Percentiles rank a stretch among this genome's conserved stretches.
These are phyloP conservation scores for Pterostichus niger DNA, from an alignment of 2,888 invertebrate species.

Conservation along the genomic window DNA sequence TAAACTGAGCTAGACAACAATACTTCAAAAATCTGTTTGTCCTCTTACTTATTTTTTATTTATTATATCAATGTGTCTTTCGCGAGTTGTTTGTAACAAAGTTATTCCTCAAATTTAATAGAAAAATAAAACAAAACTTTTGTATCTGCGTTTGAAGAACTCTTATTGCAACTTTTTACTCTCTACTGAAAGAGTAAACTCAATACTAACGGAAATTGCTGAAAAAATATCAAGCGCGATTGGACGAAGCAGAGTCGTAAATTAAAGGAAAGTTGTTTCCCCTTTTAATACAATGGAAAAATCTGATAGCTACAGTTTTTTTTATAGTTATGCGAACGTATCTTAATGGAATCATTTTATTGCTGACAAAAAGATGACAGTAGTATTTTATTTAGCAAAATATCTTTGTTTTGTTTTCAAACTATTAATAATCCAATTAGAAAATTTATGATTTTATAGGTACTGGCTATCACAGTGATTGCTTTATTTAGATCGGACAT, in stretches of 20 bases:
- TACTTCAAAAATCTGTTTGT: background rate
- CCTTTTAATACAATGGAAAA: background rate
- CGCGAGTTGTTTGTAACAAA: background rate
- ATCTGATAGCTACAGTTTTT: background rate
- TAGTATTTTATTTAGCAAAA: no score
- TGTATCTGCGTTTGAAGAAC: conserved; percentile 12
- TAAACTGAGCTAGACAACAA: background rate
- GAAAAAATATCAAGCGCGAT: conserved; percentile 8
- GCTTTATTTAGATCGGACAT: no score
- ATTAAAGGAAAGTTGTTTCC: conserved; percentile 8
- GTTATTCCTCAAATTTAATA: background rate
- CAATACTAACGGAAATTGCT: background rate
- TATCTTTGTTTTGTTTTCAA: no score
- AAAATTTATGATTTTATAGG: no score
- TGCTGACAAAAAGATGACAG: background rate
- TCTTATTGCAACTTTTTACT: conserved; percentile 7
- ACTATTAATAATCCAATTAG: no score
- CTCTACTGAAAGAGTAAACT: conserved; percentile 3
- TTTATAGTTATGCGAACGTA: background rate
- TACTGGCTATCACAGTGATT: no score
- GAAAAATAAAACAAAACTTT: background rate
- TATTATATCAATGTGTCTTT: background rate
- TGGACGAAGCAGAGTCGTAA: background rate
- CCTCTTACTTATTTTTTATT: background rate
- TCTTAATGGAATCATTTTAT: background rate